These are phyloP conservation scores for Sarcophaga caerulescens DNA, from an alignment of 2,888 invertebrate species.

Conservation along the genomic window DNA sequence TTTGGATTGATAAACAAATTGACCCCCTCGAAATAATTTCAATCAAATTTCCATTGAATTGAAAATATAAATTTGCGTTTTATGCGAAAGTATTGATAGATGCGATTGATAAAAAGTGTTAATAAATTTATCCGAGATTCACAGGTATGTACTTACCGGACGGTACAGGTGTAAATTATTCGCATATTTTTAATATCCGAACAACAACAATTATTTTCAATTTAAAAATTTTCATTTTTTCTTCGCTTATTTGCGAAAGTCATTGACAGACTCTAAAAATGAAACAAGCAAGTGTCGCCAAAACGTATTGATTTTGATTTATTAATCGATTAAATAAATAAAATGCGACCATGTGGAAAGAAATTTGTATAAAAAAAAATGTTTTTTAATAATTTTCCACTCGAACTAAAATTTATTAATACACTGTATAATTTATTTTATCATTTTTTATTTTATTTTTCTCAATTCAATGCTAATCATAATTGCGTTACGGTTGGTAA, in stretches of 20 bases:
- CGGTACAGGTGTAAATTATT: slow-evolving; percentile 8
- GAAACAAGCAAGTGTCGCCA: slow-evolving; percentile 1
- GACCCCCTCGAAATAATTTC: not conserved
- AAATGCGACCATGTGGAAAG: not conserved
- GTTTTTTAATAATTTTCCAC: not conserved
- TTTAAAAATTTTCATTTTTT: not conserved
- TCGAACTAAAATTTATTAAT: not conserved
- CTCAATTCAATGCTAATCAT: too few species aligned
- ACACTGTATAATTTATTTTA: not conserved
- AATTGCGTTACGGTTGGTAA: too few species aligned
- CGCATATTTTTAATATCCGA: not conserved
- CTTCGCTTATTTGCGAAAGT: slow-evolving; percentile 8
- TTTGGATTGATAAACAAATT: not conserved
- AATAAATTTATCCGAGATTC: not conserved
- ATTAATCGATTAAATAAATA: not conserved
- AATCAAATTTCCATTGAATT: not conserved
- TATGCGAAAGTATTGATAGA: not conserved
- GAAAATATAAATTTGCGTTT: not conserved
- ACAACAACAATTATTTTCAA: too few species aligned
- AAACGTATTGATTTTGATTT: slow-evolving; percentile 5
- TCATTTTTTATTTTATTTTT: too few species aligned
- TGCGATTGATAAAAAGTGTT: slow-evolving; percentile 8
- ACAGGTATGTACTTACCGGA: slow-evolving; percentile 1
- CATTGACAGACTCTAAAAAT: slow-evolving; percentile 29
- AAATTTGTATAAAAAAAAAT: not conserved